These are phyloP conservation scores for Hylaeus anthracinus DNA, from an alignment of 1,140 invertebrate genomes.

Conservation along the genomic window DNA sequence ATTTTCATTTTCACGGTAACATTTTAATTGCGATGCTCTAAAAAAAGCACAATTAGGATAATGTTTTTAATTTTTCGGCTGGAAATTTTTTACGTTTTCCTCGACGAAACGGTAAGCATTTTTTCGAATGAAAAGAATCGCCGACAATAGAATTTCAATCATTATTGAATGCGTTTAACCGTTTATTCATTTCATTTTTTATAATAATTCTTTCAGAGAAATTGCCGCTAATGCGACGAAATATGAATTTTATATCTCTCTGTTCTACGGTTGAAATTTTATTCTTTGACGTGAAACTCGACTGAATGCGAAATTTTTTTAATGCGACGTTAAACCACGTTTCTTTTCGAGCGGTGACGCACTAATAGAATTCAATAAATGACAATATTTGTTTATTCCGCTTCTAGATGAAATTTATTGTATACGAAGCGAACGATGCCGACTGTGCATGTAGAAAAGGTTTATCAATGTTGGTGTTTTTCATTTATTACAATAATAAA, in stretches of 20 bases:
- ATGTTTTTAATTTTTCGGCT: constrained; percentile 48
- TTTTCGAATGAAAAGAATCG: constrained; percentile 38
- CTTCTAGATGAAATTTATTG: too few species aligned
- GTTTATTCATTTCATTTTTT: constrained; percentile 27
- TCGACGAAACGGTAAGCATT: not conserved
- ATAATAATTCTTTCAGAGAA: constrained; percentile 29
- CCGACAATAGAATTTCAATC: constrained; percentile 44
- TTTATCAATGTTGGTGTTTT: too few species aligned
- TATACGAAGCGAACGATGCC: too few species aligned
- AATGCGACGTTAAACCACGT: not conserved
- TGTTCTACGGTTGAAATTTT: constrained; percentile 26
- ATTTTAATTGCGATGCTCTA: constrained; percentile 45
- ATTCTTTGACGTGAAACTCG: not conserved
- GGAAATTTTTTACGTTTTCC: constrained; percentile 27
- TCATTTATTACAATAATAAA: too few species aligned
- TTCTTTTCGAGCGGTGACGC: not conserved
- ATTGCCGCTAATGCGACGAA: constrained; percentile 28
- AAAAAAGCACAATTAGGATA: constrained; percentile 36
- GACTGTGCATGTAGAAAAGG: too few species aligned
- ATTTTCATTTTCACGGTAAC: constrained; percentile 44
- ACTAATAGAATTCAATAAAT: not conserved
- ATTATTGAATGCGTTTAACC: constrained; percentile 22
- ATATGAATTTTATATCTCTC: constrained; percentile 13
- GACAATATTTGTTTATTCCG: too few species aligned
- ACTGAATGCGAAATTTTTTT: not conserved